Evolutionary conservation across 2,113 vertebrate genomes (phyloP).

Genomic region (Calonectris borealis): DNA sequence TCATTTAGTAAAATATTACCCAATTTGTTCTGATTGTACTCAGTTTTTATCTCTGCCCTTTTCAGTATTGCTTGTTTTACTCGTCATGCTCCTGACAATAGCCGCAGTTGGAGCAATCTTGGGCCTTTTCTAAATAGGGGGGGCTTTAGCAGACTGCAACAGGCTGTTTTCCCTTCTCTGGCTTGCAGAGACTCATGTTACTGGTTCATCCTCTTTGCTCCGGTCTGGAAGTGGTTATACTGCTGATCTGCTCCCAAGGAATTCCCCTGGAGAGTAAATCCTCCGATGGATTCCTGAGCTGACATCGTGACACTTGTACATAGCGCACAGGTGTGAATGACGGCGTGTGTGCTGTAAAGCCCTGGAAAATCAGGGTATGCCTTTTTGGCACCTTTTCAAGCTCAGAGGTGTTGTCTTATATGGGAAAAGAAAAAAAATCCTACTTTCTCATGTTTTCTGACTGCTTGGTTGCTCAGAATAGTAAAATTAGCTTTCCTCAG

Average conservation of each 20-base stretch:
- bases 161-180: not conserved
- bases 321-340: not conserved
- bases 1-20: not conserved
- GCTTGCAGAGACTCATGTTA: not conserved
- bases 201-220: not conserved
- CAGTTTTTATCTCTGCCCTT: not conserved
- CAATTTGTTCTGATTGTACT: not conserved
- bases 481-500: conserved; percentile 6
- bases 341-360: not conserved
- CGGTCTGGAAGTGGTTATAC: not conserved
- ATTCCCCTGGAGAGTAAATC: not conserved
- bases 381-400: not conserved
- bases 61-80: not conserved
- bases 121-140: not conserved
- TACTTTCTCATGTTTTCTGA: not conserved
- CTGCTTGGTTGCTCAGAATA: not conserved
- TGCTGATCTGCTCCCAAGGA: not conserved
- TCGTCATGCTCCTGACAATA: not conserved
- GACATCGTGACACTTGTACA: not conserved
- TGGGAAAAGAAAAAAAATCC: not conserved
- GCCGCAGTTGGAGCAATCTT: not conserved
- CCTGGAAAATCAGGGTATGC: not conserved
- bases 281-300: not conserved
- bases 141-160: not conserved
- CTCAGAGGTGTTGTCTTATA: not conserved